These are phyloP conservation scores for Pyrgus malvae DNA, from an alignment of 2,888 invertebrate species.

Conservation along the genomic window DNA sequence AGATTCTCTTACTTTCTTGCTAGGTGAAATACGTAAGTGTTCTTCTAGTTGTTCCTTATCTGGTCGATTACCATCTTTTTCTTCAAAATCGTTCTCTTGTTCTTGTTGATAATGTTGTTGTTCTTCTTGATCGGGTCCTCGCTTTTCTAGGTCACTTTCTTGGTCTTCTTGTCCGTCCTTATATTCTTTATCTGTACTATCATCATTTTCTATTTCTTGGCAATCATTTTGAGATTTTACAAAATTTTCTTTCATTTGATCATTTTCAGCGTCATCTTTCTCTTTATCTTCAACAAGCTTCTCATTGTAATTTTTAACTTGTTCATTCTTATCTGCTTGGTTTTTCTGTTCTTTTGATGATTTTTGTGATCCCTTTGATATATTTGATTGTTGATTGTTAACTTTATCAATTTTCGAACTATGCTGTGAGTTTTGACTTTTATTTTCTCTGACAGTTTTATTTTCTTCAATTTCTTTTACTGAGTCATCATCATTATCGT, in stretches of 20 bases:
- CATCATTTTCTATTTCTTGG: neutral
- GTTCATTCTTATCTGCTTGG: no score
- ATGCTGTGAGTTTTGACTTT: neutral
- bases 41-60: conserved; percentile 52
- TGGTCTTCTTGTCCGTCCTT: no score
- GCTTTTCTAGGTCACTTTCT: no score
- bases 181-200: no score
- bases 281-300: neutral
- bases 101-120: no score
- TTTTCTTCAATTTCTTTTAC: conserved; percentile 21
- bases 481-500: conserved; percentile 30
- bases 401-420: neutral
- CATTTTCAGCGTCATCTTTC: neutral
- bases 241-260: neutral
- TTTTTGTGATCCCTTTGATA: no score
- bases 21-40: conserved; percentile 43
- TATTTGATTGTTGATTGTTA: no score
- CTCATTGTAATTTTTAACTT: no score
- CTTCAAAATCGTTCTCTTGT: no score
- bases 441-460: conserved; percentile 12
- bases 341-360: no score
- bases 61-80: no score
- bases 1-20: conserved; percentile 47
- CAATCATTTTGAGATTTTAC: neutral
- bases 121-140: no score